Percentiles rank a stretch among this genome's conserved stretches.
These are phyloP conservation scores for Galeruca laticollis DNA, from an alignment of 2,888 invertebrate genomes.

Conservation along the genomic window DNA sequence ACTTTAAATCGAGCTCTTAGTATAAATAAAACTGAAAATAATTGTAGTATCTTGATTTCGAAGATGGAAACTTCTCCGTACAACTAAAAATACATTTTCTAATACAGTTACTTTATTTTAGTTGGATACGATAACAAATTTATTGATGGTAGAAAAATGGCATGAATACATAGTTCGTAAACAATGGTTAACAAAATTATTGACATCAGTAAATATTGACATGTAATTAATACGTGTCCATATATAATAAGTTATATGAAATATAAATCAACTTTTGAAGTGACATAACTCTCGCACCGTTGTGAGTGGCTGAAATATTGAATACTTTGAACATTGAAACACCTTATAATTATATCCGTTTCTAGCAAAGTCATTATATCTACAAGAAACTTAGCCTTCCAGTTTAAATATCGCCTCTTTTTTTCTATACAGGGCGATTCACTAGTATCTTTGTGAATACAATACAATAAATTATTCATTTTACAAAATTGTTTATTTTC, in stretches of 20 bases:
- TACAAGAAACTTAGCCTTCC: slow-evolving; percentile 7
- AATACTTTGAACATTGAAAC: slow-evolving; percentile 7
- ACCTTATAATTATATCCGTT: slow-evolving; percentile 14
- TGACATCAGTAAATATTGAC: neutral
- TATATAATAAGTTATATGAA: too few relatives aligned
- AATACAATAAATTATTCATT: neutral
- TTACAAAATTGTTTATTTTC: neutral
- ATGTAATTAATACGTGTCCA: neutral
- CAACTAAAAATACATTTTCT: too few relatives aligned
- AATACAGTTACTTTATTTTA: too few relatives aligned
- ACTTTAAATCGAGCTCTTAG: too few relatives aligned
- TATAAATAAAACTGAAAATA: too few relatives aligned
- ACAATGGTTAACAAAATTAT: neutral
- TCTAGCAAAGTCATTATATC: slow-evolving; percentile 11
- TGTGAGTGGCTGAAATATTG: slow-evolving; percentile 7
- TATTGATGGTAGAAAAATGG: too few relatives aligned
- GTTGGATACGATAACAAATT: too few relatives aligned
- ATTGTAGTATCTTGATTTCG: too few relatives aligned
- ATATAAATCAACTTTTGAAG: slow-evolving; percentile 1
- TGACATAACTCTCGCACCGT: slow-evolving; percentile 1
- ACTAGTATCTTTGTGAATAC: neutral
- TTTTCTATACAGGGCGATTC: neutral
- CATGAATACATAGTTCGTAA: too few relatives aligned
- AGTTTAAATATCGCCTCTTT: neutral
- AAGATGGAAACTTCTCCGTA: too few relatives aligned